Evolutionary conservation across 1,140 invertebrate genomes (phyloP).

Genomic region (Ladona fulva): DNA sequence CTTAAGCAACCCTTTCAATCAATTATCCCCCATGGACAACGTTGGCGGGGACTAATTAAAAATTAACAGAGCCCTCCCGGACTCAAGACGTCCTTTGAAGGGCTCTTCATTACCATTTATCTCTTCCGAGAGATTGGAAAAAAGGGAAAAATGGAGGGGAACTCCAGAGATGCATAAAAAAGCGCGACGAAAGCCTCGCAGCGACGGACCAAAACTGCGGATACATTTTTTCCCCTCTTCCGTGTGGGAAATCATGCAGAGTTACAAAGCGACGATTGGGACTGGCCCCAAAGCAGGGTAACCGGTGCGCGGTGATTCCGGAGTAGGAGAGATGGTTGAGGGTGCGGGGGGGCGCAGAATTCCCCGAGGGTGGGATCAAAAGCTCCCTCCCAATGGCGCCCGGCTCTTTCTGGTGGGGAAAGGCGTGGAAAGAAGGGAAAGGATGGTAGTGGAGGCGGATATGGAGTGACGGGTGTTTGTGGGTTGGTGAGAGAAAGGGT

Average conservation of each 20-base stretch:
- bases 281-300: background rate
- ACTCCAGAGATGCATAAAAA: background rate
- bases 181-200: background rate
- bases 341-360: background rate
- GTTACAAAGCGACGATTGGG: background rate
- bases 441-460: background rate
- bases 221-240: background rate
- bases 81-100: too few species aligned
- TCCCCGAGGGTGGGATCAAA: background rate
- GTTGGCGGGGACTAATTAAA: too few species aligned
- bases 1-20: too few species aligned
- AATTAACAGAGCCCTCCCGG: too few species aligned
- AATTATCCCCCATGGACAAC: too few species aligned
- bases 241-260: background rate
- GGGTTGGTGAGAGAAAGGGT: background rate
- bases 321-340: background rate
- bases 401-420: background rate
- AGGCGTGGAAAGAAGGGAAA: background rate
- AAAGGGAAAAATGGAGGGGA: too few species aligned
- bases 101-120: too few species aligned
- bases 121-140: too few species aligned
- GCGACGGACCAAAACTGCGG: background rate
- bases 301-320: background rate
- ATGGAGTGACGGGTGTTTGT: background rate
- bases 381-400: background rate